phyloP scores from a whole-genome alignment of 2,113 vertebrate genomes.

The Macrotus californicus region DNA sequence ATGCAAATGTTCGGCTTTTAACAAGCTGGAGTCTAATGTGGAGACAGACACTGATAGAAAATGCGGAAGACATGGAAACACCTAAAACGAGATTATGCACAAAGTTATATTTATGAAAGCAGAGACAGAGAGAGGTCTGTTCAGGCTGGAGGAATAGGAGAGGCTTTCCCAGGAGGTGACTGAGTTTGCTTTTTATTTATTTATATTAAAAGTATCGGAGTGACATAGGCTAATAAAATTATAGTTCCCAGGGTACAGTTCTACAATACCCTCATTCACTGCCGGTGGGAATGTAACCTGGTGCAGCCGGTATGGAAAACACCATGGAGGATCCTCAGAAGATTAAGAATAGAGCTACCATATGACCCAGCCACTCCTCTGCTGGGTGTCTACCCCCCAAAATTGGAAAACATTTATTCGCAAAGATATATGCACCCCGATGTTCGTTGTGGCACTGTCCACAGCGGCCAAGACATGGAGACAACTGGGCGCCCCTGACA shows the following conservation, averaged over 20 bases:
- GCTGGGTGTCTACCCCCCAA: neutral
- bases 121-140: neutral
- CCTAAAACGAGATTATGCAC: too few relatives aligned
- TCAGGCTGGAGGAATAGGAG: fast-evolving
- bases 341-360: too few relatives aligned
- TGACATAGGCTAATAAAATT: too few relatives aligned
- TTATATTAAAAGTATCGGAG: neutral
- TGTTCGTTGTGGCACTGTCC: too few relatives aligned
- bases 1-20: neutral
- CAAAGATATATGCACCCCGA: neutral
- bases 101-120: fast-evolving
- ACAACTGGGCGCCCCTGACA: too few relatives aligned
- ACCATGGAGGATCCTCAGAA: too few relatives aligned
- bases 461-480: too few relatives aligned
- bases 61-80: fast-evolving
- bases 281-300: too few relatives aligned
- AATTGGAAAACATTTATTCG: neutral
- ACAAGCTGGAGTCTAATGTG: fast-evolving
- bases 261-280: too few relatives aligned
- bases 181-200: neutral
- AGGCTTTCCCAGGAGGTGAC: neutral
- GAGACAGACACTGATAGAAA: neutral
- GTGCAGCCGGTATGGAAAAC: too few relatives aligned
- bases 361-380: neutral
- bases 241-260: too few relatives aligned